A percentile compares a stretch with the other conserved stretches of the same genome.
Conservation (phyloP, 1,140 invertebrate species). For the Rhopalosiphum maidis region DNA sequence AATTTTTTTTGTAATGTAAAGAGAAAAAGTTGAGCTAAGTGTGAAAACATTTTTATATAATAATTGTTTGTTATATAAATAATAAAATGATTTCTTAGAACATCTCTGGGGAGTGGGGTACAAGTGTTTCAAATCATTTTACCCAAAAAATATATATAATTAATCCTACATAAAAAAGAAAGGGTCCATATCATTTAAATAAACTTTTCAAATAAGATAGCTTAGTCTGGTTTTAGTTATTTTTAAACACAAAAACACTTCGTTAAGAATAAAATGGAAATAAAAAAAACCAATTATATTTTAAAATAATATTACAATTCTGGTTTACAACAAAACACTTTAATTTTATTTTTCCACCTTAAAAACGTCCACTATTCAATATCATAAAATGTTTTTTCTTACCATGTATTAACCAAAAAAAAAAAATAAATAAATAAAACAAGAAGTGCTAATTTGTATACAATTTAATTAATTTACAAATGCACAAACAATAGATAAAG, state of each 20-base stretch:
- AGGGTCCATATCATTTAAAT: neutral
- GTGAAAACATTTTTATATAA: neutral
- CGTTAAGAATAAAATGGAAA: slow-evolving; percentile 24
- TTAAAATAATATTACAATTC: slow-evolving; percentile 15
- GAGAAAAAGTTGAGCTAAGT: neutral
- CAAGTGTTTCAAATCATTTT: slow-evolving; percentile 4
- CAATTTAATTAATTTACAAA: neutral
- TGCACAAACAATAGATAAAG: neutral
- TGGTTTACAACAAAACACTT: neutral
- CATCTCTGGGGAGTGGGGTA: neutral
- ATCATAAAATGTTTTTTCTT: neutral
- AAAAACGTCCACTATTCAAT: neutral
- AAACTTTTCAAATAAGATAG: slow-evolving; percentile 41
- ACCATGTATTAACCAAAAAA: neutral
- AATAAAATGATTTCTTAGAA: neutral
- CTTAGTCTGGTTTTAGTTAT: slow-evolving; percentile 12
- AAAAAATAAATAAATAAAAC: neutral
- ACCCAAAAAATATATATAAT: neutral
- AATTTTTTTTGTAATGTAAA: neutral
- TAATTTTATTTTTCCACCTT: neutral
- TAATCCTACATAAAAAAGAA: neutral
- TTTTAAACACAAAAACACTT: neutral
- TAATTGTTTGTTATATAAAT: neutral
- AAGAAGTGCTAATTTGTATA: neutral
- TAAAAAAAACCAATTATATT: slow-evolving; percentile 19